Percentiles rank a stretch among this genome's conserved stretches.
Conservation (phyloP, 2,797 vertebrate species). For the Cyprinodon diabolis region DNA sequence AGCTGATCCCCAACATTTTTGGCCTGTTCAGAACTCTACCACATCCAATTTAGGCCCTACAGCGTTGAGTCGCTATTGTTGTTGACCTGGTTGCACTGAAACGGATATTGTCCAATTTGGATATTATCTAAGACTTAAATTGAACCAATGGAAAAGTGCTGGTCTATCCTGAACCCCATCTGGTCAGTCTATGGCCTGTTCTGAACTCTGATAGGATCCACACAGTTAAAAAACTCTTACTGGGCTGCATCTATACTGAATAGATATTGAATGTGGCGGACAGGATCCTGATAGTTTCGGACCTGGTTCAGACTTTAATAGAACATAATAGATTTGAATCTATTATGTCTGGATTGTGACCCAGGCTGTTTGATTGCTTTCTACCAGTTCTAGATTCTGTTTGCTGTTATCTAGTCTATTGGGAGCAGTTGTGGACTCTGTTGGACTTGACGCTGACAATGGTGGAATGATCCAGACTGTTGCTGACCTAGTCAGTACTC, state of each 20-base stretch:
- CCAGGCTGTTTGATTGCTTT: neutral
- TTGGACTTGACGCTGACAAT: neutral
- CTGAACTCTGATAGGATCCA: neutral
- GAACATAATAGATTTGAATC: neutral
- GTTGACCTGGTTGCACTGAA: too few relatives aligned
- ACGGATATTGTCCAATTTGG: too few relatives aligned
- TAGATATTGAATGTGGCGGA: neutral
- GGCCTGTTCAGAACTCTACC: neutral
- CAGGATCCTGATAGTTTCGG: neutral
- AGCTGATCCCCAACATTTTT: neutral
- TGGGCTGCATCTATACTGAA: neutral
- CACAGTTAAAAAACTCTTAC: neutral
- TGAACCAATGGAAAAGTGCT: neutral
- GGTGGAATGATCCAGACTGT: neutral
- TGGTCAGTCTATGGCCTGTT: neutral
- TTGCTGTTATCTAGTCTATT: neutral
- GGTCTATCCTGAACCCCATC: neutral
- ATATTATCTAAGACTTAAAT: neutral
- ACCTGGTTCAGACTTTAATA: neutral
- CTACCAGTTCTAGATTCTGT: neutral
- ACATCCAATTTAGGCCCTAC: too few relatives aligned
- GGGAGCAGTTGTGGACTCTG: neutral
- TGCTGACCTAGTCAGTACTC: constrained; percentile 71
- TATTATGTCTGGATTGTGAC: neutral
- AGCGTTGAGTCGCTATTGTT: neutral